phyloP scores from a whole-genome alignment of 2,797 vertebrate species.

The Hydrolagus colliei region DNA sequence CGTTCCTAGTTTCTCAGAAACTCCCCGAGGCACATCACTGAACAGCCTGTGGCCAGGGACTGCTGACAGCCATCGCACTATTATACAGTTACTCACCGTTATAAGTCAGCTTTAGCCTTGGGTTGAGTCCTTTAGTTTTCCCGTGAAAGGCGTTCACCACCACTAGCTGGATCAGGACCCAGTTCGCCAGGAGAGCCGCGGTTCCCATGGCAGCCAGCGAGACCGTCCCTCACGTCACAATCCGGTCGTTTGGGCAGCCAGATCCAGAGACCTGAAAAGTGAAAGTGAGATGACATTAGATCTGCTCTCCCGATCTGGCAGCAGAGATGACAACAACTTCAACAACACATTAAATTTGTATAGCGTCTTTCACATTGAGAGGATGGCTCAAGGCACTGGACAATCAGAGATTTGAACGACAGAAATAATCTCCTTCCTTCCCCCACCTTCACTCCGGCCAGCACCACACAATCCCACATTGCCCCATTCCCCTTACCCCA shows the following conservation, averaged over 20 bases:
- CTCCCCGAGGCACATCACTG: not conserved
- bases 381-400: too few species aligned
- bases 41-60: not conserved
- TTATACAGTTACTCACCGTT: not conserved
- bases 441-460: not conserved
- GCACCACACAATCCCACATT: not conserved
- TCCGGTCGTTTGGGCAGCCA: not conserved
- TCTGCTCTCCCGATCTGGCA: too few species aligned
- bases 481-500: too few species aligned
- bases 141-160: not conserved
- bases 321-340: too few species aligned
- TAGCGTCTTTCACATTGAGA: too few species aligned
- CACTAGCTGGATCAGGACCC: not conserved
- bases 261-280: not conserved
- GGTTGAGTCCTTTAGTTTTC: not conserved
- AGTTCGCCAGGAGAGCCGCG: not conserved
- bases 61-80: not conserved
- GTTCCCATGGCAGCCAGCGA: not conserved
- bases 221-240: not conserved
- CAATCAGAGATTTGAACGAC: too few species aligned
- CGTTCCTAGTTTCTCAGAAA: not conserved
- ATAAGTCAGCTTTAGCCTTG: conserved; percentile 21
- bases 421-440: not conserved
- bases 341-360: too few species aligned
- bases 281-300: not conserved